phyloP scores from a whole-genome alignment of 1,140 invertebrate genomes.

The Temnothorax curvispinosus region DNA sequence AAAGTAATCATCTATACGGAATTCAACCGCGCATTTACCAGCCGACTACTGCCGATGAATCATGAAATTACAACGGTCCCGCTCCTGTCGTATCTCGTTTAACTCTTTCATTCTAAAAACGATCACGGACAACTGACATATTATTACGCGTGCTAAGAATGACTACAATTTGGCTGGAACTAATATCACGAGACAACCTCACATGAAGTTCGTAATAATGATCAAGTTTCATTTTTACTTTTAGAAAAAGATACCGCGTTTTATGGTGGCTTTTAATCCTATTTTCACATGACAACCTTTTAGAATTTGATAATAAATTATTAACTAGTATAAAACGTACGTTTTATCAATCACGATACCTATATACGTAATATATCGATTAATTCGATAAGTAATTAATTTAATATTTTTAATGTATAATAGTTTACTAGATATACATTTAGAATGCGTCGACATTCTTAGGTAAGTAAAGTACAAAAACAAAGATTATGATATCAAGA shows the following conservation, averaged over 20 bases:
- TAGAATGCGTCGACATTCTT: neutral
- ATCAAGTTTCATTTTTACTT: constrained; percentile 4
- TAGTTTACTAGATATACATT: neutral
- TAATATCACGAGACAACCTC: neutral
- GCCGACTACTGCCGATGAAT: constrained; percentile 43
- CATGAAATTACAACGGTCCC: constrained; percentile 42
- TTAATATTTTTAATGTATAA: neutral
- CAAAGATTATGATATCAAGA: neutral
- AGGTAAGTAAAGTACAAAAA: neutral
- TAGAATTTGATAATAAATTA: neutral
- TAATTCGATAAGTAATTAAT: neutral
- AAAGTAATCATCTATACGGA: constrained; percentile 17
- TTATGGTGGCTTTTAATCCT: neutral
- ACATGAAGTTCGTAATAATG: constrained; percentile 4
- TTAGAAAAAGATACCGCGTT: constrained; percentile 15
- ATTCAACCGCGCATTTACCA: constrained; percentile 11
- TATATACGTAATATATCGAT: neutral
- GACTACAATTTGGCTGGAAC: neutral
- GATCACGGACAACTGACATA: constrained; percentile 2
- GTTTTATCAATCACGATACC: neutral
- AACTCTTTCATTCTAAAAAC: constrained; percentile 44
- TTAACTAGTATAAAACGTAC: neutral
- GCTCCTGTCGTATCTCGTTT: constrained; percentile 35
- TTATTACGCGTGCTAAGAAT: constrained; percentile 29
- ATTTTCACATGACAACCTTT: neutral